Base-by-base conservation (phyloP, 2,797 vertebrate species). In the Galagoides demidoff region DNA sequence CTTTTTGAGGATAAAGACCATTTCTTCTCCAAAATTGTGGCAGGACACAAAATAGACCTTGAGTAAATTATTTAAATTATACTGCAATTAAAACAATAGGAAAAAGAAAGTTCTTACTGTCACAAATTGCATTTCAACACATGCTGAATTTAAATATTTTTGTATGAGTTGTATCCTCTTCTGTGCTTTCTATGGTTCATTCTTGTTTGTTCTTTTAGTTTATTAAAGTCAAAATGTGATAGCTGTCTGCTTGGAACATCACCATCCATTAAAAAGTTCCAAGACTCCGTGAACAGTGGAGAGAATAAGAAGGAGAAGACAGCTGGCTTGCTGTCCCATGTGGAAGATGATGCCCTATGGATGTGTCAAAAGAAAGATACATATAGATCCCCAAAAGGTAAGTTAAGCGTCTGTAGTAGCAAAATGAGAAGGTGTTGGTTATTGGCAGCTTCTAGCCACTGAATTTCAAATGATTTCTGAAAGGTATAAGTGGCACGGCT, bases 361-460 rank as follows among this genome's bases (percentile, higher is more conserved):
- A 87, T 94, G 45, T 93, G 77, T 81, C 94, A 89, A 23, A 96
- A 95, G 89, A 97, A 89, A 63, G 97, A 97, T 71, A 19, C 70
- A 29, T 64, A 6, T 71, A 94, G 68, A 76, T 71, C 94, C 63
- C 96, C 93, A 77, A 98, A 84, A 98, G 98, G 99, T 99, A 97
- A 97, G 97, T 68, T 39, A n/a, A 49, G 59, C 3, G 22, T 22
- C 39, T 81, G 3, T 17, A 71, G 22, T 34, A 57, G 55, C 90
- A 83, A 66, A 91, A 49, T 37, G 27, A 66, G 63, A 66, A 76
- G 52, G 13, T 82, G 8, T 34, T n/a, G 19, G 17, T 61, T 83
- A 64, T 20, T 88, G 77, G 37, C 71, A 8, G 19, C 39, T 79
- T 17, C 52, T 64, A 61, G 19, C 57, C 73, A 39, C 0, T 43